Percentiles rank a stretch among this genome's conserved stretches.
Evolutionary conservation across 2,888 invertebrate genomes (phyloP).

Genomic region (Xylocampa areola): DNA sequence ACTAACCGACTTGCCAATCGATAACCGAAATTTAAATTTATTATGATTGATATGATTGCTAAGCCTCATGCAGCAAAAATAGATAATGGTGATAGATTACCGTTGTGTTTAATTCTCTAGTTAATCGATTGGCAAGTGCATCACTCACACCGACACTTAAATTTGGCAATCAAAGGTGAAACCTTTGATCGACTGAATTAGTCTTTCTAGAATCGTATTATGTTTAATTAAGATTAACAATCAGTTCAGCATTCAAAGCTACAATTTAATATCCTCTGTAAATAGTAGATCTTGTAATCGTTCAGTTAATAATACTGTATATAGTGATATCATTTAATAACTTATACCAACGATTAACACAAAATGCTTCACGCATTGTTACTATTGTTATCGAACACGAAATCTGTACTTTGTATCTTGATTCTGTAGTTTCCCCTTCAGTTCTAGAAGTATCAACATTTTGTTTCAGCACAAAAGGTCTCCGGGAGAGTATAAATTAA

Average conservation of each 20-base stretch:
- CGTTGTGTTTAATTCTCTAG: constrained; percentile 56
- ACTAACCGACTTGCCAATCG: constrained; percentile 66
- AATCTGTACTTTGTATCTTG: constrained; percentile 23
- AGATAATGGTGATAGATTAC: constrained; percentile 61
- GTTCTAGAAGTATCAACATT: constrained; percentile 68
- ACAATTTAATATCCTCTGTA: constrained; percentile 43
- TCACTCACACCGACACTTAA: constrained; percentile 61
- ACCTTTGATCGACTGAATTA: constrained; percentile 54
- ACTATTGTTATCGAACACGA: constrained; percentile 35
- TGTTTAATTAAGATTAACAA: constrained; percentile 19
- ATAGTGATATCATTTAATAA: constrained; percentile 53
- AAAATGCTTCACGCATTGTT: constrained; percentile 49
- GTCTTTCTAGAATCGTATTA: constrained; percentile 31
- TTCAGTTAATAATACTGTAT: constrained; percentile 60
- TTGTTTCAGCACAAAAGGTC: constrained; percentile 86
- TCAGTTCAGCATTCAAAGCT: constrained; percentile 16
- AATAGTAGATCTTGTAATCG: constrained; percentile 47
- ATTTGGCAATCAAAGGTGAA: constrained; percentile 65
- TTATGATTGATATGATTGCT: constrained; percentile 32
- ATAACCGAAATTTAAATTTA: constrained; percentile 46
- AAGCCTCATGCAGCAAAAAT: constrained; percentile 50
- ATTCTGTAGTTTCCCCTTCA: constrained; percentile 32
- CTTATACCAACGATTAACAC: constrained; percentile 28
- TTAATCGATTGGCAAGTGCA: constrained; percentile 72
- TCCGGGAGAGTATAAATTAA: constrained; percentile 76